Evolutionary conservation across 2,797 vertebrate genomes (phyloP), one percentile per base, ranked within the genome.

Genomic region (Premnoplex brunnescens): DNA sequence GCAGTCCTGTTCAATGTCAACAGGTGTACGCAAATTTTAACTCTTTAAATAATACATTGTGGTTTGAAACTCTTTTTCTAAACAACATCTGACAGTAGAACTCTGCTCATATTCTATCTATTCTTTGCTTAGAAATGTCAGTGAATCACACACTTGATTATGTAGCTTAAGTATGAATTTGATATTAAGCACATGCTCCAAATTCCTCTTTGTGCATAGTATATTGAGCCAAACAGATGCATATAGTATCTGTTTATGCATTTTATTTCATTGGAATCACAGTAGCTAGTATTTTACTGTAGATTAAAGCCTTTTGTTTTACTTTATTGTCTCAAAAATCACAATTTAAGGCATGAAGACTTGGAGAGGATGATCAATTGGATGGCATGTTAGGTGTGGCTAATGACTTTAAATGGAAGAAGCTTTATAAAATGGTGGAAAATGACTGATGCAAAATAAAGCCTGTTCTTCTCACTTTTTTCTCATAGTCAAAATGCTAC

Each of bases 381-480:
- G 62, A 92, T 80, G 59, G 69, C 51, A 63, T 56, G 24, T 89
- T 95, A 85, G 49, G 86, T 92, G 75, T 85, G 46, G 56, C 59
- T 96, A 80, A 94, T 95, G 56, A 43, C 64, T 92, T 95, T 92
- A 88, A 83, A 72, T 49, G 60, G 72, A 87, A 89, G 72, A 92
- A 82, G 22, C 34, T 88, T 88, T 94, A 68, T 74, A 6, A 91
- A 95, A 88, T 77, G 46, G 54, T 81, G 63, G 55, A 41, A 95
- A 93, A 93, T 92, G 28, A 72, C 16, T 91, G 51, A 91, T 92
- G 62, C 75, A 75, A 81, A 89, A 81, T 44, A 52, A 34, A 83
- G 17, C n/a, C 36, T 74, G 79, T 89, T 92, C 46, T 76, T 88
- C 67, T 89, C 77, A 43, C 52, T 91, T 82, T 58, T 48, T 18